phyloP scores from a whole-genome alignment of 2,888 invertebrate genomes.

The Eupsilia transversa region DNA sequence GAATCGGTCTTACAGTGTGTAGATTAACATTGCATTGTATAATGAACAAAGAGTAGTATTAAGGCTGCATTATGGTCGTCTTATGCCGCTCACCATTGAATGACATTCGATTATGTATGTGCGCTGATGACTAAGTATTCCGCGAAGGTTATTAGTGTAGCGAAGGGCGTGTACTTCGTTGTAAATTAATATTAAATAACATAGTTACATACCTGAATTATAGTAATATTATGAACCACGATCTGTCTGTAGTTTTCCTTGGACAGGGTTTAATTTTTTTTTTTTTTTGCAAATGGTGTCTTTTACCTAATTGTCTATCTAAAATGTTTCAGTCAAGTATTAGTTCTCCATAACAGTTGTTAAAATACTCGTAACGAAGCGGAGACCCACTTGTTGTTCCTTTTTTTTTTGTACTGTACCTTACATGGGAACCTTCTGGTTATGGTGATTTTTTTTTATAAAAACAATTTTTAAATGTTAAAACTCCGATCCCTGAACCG shows the following conservation, averaged over 20 bases:
- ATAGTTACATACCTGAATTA: constrained; percentile 2
- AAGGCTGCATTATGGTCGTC: constrained; percentile 14
- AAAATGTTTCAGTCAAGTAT: background rate
- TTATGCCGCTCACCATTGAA: constrained; percentile 13
- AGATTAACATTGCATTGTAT: constrained; percentile 37
- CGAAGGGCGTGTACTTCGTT: constrained; percentile 8
- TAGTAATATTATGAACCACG: background rate
- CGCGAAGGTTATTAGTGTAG: constrained; percentile 12
- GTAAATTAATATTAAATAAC: constrained; percentile 13
- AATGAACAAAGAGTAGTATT: constrained; percentile 33
- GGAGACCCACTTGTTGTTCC: background rate
- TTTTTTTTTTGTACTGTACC: background rate
- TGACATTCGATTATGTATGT: constrained; percentile 33
- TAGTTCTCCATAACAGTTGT: background rate
- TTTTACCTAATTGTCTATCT: background rate
- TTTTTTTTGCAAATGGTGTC: too few relatives aligned
- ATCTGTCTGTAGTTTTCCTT: background rate
- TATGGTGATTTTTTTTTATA: background rate
- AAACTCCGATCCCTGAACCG: background rate
- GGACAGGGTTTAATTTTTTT: too few relatives aligned
- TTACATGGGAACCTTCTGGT: background rate
- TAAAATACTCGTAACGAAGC: background rate
- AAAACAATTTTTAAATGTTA: background rate
- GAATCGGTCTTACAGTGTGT: constrained; percentile 30
- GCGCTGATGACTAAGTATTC: constrained; percentile 41